Conservation (phyloP, 1,140 invertebrate genomes). For the Globodera rostochiensis region DNA sequence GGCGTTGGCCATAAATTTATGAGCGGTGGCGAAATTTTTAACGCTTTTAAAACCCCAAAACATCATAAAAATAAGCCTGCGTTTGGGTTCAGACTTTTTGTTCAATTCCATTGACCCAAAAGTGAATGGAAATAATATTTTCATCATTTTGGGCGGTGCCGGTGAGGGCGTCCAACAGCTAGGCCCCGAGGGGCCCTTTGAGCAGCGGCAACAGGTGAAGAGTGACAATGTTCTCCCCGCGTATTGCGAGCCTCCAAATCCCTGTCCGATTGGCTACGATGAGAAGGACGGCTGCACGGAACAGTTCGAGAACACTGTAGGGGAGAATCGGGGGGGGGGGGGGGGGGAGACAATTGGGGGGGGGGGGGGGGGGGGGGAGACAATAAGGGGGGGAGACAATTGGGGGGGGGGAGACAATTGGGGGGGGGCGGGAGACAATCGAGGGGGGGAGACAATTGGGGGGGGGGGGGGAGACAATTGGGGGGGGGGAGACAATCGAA, state of each 20-base stretch:
- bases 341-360: conserved; percentile 61
- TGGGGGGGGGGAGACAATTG: neutral
- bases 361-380: neutral
- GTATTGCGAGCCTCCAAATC: conserved; percentile 98
- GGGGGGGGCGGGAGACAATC: too few relatives aligned
- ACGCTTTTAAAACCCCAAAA: neutral
- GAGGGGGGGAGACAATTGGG: too few relatives aligned
- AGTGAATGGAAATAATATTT: neutral
- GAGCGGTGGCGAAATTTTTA: conserved; percentile 46
- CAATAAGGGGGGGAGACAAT: too few relatives aligned
- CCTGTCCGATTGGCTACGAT: conserved; percentile 77
- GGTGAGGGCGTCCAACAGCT: conserved; percentile 77
- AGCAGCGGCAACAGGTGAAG: conserved; percentile 77
- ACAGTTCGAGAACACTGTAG: conserved; percentile 92
- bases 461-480: neutral
- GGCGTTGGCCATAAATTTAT: conserved; percentile 62
- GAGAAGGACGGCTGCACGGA: conserved; percentile 84
- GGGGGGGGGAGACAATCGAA: neutral
- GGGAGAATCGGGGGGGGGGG: too few relatives aligned
- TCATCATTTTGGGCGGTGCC: conserved; percentile 72
- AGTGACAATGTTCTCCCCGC: conserved; percentile 87
- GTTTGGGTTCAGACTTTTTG: too few relatives aligned
- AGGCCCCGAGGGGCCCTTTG: conserved; percentile 71
- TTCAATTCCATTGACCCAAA: too few relatives aligned
- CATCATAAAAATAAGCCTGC: too few relatives aligned